Percentiles rank a stretch among this genome's conserved stretches.
Conservation (phyloP, 2,888 invertebrate genomes). For the Itoplectis maculator region DNA sequence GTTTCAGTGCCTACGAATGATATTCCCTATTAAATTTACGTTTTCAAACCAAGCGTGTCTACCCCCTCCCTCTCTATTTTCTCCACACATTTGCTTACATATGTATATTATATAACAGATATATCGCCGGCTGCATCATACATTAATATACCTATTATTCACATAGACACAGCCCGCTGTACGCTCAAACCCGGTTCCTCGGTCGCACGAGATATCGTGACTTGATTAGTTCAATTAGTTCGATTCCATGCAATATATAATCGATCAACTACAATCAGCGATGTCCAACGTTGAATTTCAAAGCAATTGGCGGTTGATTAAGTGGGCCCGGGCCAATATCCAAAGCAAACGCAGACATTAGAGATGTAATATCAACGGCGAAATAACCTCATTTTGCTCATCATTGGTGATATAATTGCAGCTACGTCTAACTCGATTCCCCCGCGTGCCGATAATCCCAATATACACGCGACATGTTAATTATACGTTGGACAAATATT, state of each 20-base stretch:
- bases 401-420: constrained; percentile 26
- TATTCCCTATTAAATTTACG: constrained; percentile 12
- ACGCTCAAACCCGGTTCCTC: neutral
- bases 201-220: constrained; percentile 1
- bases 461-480: neutral
- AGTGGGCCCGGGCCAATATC: neutral
- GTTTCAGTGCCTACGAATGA: constrained; percentile 7
- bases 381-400: constrained; percentile 1
- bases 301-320: constrained; percentile 29
- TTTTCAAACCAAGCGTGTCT: neutral
- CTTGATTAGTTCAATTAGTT: constrained; percentile 41
- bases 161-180: neutral
- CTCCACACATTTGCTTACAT: constrained; percentile 1
- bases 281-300: constrained; percentile 24
- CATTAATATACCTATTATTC: neutral
- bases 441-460: neutral
- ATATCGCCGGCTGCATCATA: neutral
- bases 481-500: neutral
- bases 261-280: constrained; percentile 32
- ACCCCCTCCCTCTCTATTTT: constrained; percentile 23
- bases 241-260: constrained; percentile 31
- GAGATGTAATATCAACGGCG: constrained; percentile 18
- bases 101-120: neutral
- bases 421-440: neutral
- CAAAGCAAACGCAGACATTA: neutral